phyloP scores from a whole-genome alignment of 2,888 invertebrate genomes.

The Parelbella ahira region DNA sequence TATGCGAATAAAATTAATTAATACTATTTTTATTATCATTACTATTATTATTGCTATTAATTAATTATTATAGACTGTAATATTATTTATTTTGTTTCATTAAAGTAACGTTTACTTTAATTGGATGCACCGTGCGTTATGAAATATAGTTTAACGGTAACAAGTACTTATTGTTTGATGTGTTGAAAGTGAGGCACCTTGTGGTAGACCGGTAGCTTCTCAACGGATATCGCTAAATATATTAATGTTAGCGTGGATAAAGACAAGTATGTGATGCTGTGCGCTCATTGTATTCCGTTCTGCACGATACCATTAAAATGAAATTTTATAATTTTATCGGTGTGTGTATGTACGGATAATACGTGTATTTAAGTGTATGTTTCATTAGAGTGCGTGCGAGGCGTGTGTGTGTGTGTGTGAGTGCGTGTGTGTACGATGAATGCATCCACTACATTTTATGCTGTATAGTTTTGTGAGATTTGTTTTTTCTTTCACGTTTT shows the following conservation, averaged over 20 bases:
- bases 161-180: constrained; percentile 57
- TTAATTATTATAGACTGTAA: constrained; percentile 38
- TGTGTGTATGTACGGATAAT: constrained; percentile 17
- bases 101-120: constrained; percentile 52
- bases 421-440: constrained; percentile 18
- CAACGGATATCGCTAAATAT: too few relatives aligned
- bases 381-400: constrained; percentile 11
- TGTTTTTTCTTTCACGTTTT: constrained; percentile 41
- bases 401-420: too few relatives aligned
- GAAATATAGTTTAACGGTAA: constrained; percentile 45
- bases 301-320: constrained; percentile 24
- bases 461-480: constrained; percentile 54
- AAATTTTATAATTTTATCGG: constrained; percentile 16
- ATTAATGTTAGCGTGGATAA: constrained; percentile 36
- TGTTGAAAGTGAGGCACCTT: too few relatives aligned
- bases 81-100: constrained; percentile 58
- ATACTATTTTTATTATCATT: constrained; percentile 51
- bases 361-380: constrained; percentile 24
- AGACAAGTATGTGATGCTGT: constrained; percentile 49
- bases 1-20: constrained; percentile 45
- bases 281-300: constrained; percentile 34
- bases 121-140: constrained; percentile 43
- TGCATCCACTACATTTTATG: constrained; percentile 47
- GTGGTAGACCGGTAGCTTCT: too few relatives aligned
- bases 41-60: constrained; percentile 47